These are phyloP conservation scores for Palythoa heliodiscus DNA, from an alignment of 92 coral and sea anemone species.

Conservation along the genomic window DNA sequence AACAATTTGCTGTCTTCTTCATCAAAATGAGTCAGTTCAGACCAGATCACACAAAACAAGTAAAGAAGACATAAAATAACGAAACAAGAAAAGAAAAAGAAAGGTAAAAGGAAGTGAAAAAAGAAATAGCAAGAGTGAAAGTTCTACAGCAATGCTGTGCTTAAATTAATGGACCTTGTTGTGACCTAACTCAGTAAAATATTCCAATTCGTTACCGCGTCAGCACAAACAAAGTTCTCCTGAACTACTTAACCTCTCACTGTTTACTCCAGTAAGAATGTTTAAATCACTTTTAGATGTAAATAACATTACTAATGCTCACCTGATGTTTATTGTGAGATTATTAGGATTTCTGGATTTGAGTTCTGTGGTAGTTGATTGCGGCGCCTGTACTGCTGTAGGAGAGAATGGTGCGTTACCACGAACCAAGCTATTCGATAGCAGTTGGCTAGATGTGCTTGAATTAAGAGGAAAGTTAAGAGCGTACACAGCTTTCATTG, in stretches of 20 bases:
- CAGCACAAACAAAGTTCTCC: background rate
- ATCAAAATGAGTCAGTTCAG: no score
- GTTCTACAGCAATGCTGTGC: no score
- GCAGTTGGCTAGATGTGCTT: constrained; percentile 69
- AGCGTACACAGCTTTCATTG: constrained; percentile 94
- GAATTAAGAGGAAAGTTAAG: constrained; percentile 95
- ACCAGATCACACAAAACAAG: no score
- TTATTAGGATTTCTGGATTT: constrained; percentile 57
- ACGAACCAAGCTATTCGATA: constrained; percentile 84
- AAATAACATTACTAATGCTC: background rate
- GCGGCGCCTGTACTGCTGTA: constrained; percentile 60
- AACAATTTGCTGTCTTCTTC: no score
- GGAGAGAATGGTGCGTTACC: constrained; percentile 95
- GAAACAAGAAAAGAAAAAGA: no score
- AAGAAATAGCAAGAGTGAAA: no score
- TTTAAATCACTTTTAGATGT: background rate
- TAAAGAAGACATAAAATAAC: no score
- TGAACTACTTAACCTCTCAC: background rate
- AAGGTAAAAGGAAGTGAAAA: no score
- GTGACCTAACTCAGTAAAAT: no score
- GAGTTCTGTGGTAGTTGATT: constrained; percentile 39
- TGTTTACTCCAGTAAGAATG: background rate
- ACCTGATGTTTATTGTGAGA: constrained; percentile 51
- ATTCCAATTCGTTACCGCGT: no score
- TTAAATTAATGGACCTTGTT: no score